phyloP scores from a whole-genome alignment of 2,113 vertebrate genomes.

The Cyanoramphus novaezelandiae region DNA sequence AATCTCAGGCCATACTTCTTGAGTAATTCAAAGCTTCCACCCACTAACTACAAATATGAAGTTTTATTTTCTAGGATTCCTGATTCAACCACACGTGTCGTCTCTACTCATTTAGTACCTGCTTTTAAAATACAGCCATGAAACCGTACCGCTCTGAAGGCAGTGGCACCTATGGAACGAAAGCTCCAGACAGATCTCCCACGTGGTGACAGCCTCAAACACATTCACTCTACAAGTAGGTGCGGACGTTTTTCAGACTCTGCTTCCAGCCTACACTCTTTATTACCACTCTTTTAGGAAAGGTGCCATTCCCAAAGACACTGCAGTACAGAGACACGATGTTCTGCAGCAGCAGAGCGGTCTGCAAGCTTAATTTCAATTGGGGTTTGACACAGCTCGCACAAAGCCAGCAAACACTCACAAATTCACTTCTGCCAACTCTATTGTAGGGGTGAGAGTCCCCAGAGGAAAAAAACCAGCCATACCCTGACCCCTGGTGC shows the following conservation, averaged over 20 bases:
- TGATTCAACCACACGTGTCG: background rate
- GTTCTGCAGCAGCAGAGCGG: background rate
- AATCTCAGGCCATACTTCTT: background rate
- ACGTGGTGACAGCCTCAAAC: background rate
- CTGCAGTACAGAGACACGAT: background rate
- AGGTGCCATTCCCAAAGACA: background rate
- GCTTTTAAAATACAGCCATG: background rate
- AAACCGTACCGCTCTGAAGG: background rate
- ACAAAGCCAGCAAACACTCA: background rate
- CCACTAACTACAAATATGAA: background rate
- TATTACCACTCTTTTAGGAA: background rate
- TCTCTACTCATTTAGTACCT: background rate
- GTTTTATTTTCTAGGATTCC: background rate
- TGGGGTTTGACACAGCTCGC: background rate
- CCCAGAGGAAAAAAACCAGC: background rate
- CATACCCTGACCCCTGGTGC: background rate
- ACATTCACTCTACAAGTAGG: background rate
- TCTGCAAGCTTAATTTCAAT: background rate
- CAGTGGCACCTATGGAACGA: background rate
- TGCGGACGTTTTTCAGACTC: background rate
- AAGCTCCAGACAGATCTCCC: background rate
- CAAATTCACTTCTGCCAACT: conserved; percentile 3
- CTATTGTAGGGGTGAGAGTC: background rate
- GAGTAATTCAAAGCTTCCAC: background rate
- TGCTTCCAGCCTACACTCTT: background rate